A percentile compares a stretch with the other conserved stretches of the same genome.
Evolutionary conservation across 2,888 invertebrate species (phyloP).

Genomic region (Cybosia mesomella): DNA sequence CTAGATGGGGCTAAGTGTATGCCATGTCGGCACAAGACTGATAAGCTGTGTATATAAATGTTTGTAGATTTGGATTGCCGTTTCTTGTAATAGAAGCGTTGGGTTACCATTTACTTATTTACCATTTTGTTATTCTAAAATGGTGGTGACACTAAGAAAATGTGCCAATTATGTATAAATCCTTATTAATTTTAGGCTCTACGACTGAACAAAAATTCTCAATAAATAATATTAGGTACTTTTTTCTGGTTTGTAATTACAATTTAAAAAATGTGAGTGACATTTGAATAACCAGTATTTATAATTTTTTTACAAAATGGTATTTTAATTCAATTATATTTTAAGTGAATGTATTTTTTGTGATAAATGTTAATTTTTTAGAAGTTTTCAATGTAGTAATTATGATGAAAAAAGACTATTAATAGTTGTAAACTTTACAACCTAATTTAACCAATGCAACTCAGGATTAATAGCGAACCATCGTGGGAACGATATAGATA

Average conservation of each 20-base stretch:
- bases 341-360: conserved; percentile 55
- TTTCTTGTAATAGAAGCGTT: conserved; percentile 28
- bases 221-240: conserved; percentile 51
- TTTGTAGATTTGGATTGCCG: conserved; percentile 24
- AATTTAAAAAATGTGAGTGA: conserved; percentile 41
- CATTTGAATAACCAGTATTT: conserved; percentile 52
- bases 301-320: conserved; percentile 53
- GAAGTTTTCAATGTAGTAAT: conserved; percentile 51
- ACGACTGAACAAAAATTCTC: conserved; percentile 58
- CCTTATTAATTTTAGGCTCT: conserved; percentile 55
- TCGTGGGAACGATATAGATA: conserved; percentile 13
- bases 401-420: conserved; percentile 49
- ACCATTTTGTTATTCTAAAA: conserved; percentile 35
- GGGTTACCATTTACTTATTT: conserved; percentile 47
- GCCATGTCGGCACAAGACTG: neutral
- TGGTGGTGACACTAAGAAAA: conserved; percentile 52
- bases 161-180: conserved; percentile 61
- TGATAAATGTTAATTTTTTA: conserved; percentile 56
- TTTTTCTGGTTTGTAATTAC: conserved; percentile 51
- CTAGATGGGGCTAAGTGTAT: neutral
- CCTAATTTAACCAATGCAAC: conserved; percentile 42
- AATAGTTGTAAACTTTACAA: conserved; percentile 51
- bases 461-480: conserved; percentile 10
- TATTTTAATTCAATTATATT: conserved; percentile 52
- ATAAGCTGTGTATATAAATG: conserved; percentile 36